Percentiles rank a stretch among this genome's conserved stretches.
Conservation (phyloP, 2,113 vertebrate genomes). For the Microcebus lehilahytsara region DNA sequence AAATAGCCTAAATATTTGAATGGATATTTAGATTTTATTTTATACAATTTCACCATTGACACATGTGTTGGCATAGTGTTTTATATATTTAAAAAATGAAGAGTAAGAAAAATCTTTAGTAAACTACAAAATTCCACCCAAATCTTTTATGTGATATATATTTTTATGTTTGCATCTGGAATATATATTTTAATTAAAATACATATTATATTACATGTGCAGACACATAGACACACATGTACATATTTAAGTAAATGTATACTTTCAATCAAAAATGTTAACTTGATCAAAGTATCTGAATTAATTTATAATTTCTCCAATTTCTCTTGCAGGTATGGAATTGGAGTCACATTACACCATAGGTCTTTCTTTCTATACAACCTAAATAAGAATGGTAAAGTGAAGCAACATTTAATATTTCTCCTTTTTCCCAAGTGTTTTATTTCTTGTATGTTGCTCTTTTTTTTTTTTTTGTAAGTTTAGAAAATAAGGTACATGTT, state of each 20-base stretch:
- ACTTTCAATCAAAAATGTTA: not conserved
- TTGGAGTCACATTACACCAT: not conserved
- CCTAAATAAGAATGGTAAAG: not conserved
- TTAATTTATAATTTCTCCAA: not conserved
- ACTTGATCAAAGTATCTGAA: not conserved
- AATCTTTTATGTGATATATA: not conserved
- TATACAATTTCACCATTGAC: not conserved
- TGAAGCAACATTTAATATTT: not conserved
- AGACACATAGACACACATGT: not conserved
- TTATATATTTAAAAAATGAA: not conserved
- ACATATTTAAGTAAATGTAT: not conserved
- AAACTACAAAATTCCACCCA: not conserved
- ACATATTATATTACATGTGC: not conserved
- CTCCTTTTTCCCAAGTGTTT: not conserved
- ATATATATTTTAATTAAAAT: not conserved
- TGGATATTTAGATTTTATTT: slow-evolving; percentile 39
- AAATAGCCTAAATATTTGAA: not conserved
- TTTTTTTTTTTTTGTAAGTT: not conserved
- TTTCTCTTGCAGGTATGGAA: not conserved
- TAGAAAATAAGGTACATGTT: not conserved
- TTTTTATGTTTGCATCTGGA: not conserved
- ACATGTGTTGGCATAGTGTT: not conserved
- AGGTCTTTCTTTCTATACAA: not conserved
- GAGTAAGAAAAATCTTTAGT: not conserved
- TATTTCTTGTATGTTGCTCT: not conserved